Evolutionary conservation across 1,140 invertebrate genomes (phyloP).

Genomic region (Bombus sylvicola): DNA sequence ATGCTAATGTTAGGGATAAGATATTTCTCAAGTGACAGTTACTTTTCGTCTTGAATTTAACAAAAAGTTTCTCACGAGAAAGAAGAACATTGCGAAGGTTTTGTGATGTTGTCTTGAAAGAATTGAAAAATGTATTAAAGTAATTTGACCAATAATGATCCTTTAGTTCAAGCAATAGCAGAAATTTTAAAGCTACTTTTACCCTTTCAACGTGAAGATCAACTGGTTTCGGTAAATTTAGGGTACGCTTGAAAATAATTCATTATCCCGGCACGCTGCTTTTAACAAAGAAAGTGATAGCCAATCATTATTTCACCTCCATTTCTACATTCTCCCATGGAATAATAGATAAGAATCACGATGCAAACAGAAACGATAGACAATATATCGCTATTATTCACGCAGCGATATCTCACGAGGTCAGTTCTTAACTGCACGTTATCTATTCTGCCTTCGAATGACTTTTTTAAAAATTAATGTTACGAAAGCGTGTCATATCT

Average conservation of each 20-base stretch:
- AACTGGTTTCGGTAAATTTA: neutral
- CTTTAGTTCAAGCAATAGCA: no score
- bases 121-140: no score
- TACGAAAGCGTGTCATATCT: no score
- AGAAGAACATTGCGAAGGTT: no score
- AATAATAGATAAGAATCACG: conserved; percentile 7
- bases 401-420: neutral
- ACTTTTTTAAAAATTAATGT: neutral
- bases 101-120: no score
- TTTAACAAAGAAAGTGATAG: conserved; percentile 1
- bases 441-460: neutral
- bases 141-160: no score
- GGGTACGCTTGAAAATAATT: neutral
- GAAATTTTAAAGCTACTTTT: no score
- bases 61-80: no score
- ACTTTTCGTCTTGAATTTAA: no score
- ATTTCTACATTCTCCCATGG: neutral
- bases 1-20: no score
- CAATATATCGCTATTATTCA: neutral
- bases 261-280: neutral
- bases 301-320: neutral
- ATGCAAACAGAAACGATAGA: neutral
- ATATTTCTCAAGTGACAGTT: no score
- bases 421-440: neutral
- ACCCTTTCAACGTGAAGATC: no score